A percentile compares a stretch with the other conserved stretches of the same genome.
phyloP scores from a whole-genome alignment of 2,797 vertebrate species.

The Pygocentrus nattereri region DNA sequence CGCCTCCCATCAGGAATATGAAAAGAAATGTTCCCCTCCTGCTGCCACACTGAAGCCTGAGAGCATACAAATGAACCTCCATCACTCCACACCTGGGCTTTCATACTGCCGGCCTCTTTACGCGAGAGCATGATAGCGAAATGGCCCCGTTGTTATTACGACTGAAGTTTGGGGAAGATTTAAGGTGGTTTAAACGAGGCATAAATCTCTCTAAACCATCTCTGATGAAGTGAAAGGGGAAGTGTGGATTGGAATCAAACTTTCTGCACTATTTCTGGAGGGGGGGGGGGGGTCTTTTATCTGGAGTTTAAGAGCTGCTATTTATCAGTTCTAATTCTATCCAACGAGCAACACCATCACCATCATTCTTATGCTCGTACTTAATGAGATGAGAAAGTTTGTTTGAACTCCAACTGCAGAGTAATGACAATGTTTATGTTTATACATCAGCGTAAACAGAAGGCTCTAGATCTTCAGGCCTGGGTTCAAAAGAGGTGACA shows the following conservation, averaged over 20 bases:
- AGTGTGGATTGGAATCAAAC: neutral
- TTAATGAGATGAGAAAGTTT: too few relatives aligned
- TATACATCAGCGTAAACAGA: too few relatives aligned
- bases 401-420: too few relatives aligned
- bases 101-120: neutral
- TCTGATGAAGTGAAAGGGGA: neutral
- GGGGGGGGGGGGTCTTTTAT: neutral
- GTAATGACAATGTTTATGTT: too few relatives aligned
- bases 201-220: neutral
- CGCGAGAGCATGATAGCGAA: neutral
- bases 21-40: slow-evolving; percentile 31
- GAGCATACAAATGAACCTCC: slow-evolving; percentile 36
- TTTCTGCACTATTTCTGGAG: neutral
- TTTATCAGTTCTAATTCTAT: too few relatives aligned
- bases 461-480: too few relatives aligned
- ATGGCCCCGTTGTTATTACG: neutral
- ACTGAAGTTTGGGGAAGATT: neutral
- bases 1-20: slow-evolving; percentile 34
- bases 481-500: too few relatives aligned
- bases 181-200: neutral
- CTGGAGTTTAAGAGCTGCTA: neutral
- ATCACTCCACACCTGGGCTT: neutral
- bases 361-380: too few relatives aligned
- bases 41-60: slow-evolving; percentile 18
- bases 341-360: neutral